Evolutionary conservation across 2,888 invertebrate species (phyloP), one percentile per base, ranked within the genome.

Genomic region (Ichneumoninae sp.): DNA sequence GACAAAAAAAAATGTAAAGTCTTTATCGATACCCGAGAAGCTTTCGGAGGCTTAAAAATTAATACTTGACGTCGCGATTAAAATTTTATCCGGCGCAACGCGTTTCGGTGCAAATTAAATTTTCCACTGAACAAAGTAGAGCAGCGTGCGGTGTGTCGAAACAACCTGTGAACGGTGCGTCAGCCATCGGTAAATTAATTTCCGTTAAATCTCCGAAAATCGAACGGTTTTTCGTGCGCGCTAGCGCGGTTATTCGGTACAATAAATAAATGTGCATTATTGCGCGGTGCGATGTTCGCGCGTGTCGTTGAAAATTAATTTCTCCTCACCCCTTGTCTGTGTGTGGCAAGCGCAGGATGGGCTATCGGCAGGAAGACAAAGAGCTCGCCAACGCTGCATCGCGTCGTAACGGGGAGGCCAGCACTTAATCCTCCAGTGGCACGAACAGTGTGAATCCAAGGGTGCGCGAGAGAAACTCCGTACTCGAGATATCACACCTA

Each of bases 351-450:
- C 22, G 16, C 13, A 22, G 63, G 57, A 57, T 57, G 22, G 22
- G 44, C 47, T 73, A 47, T 77, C 71, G 77, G 71, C 66, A 71
- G 36, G 65, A 79, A 79, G 79, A 70, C 63, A 74, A 19, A 83
- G 73, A 66, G 60, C 50, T 70, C 57, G 19, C 36, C 66, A 47
- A 71, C 68, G 44, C 60, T 77, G 68, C 66, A 84, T 81, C 68
- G 77, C 63, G 77, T 77, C 83, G 52, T 75, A 74, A 57, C 16
- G 26, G 33, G 40, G 33, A 65, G 69, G 50, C 81, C 50, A 77
- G 73, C 68, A 80, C 50, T 50, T 66, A 70, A 84, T 87, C 82
- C 83, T 79, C 82, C 40, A 69, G 80, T 78, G 76, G 85, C 87
- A 84, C 82, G 83, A 84, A 74, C 71, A 50, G 54, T 81, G 69